Evolutionary conservation across 2,888 invertebrate species (phyloP).

Genomic region (Sarcophaga carnaria): DNA sequence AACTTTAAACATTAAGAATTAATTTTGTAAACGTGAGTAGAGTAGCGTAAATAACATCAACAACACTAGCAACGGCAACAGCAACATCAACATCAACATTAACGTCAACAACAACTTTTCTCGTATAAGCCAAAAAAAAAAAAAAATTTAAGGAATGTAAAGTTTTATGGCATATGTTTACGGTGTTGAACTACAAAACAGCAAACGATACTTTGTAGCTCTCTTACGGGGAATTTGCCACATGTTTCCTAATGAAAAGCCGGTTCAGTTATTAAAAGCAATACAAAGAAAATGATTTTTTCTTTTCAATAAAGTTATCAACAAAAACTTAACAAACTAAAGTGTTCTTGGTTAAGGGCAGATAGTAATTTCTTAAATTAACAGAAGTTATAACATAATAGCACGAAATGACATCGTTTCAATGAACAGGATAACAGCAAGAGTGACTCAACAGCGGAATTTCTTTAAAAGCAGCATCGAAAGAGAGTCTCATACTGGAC

Average conservation of each 20-base stretch:
- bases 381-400: too few species aligned
- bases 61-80: neutral
- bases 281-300: neutral
- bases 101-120: neutral
- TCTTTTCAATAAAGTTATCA: slow-evolving; percentile 28
- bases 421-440: too few species aligned
- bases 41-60: neutral
- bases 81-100: neutral
- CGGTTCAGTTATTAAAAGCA: slow-evolving; percentile 18
- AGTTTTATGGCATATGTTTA: neutral
- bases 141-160: slow-evolving; percentile 13
- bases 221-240: slow-evolving; percentile 18
- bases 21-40: slow-evolving; percentile 59
- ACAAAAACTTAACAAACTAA: slow-evolving; percentile 16
- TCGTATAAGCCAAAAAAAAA: neutral
- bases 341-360: slow-evolving; percentile 4
- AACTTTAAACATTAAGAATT: slow-evolving; percentile 63
- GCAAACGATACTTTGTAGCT: neutral
- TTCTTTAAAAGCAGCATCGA: too few species aligned
- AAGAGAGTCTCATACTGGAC: too few species aligned
- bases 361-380: slow-evolving; percentile 17
- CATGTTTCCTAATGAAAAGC: neutral
- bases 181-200: neutral
- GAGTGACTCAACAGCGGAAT: too few species aligned
- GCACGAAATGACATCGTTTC: too few species aligned